Evolutionary conservation across 1,140 invertebrate species (phyloP).

Genomic region (Diplogasteroides magnus): DNA sequence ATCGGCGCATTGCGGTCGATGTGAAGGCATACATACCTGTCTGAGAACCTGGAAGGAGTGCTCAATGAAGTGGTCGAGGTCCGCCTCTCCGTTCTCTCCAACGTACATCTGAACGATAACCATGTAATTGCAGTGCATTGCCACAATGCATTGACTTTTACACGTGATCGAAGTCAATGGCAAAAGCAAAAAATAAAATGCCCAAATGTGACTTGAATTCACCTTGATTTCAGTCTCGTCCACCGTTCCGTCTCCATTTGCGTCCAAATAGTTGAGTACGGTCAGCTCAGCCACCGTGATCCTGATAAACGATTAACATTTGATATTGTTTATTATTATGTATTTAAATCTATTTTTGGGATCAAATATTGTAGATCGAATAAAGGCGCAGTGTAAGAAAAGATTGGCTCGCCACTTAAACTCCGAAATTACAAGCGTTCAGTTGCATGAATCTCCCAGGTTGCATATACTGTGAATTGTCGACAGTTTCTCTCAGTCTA

Average conservation of each 20-base stretch:
- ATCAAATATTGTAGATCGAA: not conserved
- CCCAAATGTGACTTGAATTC: conserved; percentile 52
- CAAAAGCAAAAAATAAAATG: not conserved
- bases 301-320: no score
- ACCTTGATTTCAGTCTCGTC: conserved; percentile 75
- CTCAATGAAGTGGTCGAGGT: conserved; percentile 53
- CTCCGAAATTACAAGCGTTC: no score
- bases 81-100: conserved; percentile 40
- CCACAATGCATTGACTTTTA: no score
- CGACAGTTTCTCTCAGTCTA: no score
- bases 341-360: conserved; percentile 8
- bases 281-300: conserved; percentile 74
- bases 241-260: conserved; percentile 77
- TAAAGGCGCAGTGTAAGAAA: no score
- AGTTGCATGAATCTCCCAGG: no score
- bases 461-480: no score
- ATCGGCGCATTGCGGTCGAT: no score
- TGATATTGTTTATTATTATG: conserved; percentile 5
- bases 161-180: no score
- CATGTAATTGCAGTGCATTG: no score
- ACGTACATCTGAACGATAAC: not conserved
- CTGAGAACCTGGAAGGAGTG: conserved; percentile 24
- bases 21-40: not conserved
- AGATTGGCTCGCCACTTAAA: no score
- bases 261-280: conserved; percentile 73